Evolutionary conservation across 2,888 invertebrate species (phyloP).

Genomic region (Idaea dimidiata): DNA sequence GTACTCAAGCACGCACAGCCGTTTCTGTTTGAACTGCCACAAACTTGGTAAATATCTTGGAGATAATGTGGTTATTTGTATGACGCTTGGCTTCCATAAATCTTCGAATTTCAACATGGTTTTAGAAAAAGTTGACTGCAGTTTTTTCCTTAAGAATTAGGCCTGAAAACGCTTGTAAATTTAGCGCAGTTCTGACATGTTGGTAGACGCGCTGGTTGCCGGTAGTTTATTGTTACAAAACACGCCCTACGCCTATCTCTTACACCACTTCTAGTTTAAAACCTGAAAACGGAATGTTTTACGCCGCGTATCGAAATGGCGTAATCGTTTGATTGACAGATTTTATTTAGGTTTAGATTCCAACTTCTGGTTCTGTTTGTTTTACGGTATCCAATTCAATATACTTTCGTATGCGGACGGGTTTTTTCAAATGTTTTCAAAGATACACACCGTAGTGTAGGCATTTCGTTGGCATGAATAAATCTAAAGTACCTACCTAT

Average conservation of each 20-base stretch:
- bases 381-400: conserved; percentile 14
- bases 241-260: conserved; percentile 24
- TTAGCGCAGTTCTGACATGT: no score
- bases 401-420: conserved; percentile 9
- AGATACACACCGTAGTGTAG: neutral
- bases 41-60: no score
- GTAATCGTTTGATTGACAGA: conserved; percentile 53
- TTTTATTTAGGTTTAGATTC: conserved; percentile 38
- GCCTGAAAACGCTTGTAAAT: no score
- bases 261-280: conserved; percentile 17
- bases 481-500: neutral
- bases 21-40: no score
- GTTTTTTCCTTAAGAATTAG: no score
- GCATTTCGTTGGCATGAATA: no score
- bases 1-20: no score
- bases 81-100: no score
- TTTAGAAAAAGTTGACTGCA: no score
- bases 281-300: conserved; percentile 62
- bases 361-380: conserved; percentile 13
- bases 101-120: no score
- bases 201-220: neutral
- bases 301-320: conserved; percentile 53
- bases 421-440: conserved; percentile 1
- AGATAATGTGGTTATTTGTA: no score
- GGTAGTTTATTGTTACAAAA: neutral